phyloP scores from a whole-genome alignment of 2,797 vertebrate species.

The Carapus acus region DNA sequence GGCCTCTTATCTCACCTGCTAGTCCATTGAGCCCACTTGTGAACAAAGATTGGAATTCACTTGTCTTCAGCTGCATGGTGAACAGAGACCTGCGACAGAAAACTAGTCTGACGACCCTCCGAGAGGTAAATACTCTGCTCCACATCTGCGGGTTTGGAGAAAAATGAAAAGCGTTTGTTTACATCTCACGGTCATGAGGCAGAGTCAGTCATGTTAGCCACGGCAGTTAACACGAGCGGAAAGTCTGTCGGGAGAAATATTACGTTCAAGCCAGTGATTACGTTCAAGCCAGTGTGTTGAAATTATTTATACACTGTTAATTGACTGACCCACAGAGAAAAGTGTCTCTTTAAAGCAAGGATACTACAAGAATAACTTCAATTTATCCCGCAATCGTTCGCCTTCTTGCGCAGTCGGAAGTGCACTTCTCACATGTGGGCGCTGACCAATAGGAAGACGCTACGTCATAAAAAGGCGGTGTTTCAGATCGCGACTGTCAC shows the following conservation, averaged over 20 bases:
- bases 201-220: neutral
- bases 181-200: neutral
- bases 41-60: constrained; percentile 85
- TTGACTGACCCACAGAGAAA: constrained; percentile 8
- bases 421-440: neutral
- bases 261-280: too few relatives aligned
- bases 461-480: constrained; percentile 7
- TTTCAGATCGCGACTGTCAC: neutral
- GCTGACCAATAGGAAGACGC: constrained; percentile 34
- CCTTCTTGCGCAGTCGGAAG: constrained; percentile 28
- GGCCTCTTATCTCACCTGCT: constrained; percentile 78
- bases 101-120: constrained; percentile 34
- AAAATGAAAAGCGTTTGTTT: neutral
- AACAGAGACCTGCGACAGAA: constrained; percentile 60
- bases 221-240: neutral
- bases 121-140: constrained; percentile 51
- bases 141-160: constrained; percentile 62
- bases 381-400: neutral
- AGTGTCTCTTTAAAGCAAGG: neutral
- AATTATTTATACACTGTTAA: too few relatives aligned
- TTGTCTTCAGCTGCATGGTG: constrained; percentile 83
- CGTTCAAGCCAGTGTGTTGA: too few relatives aligned
- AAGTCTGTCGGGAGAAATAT: too few relatives aligned
- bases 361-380: neutral
- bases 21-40: constrained; percentile 82